These are phyloP conservation scores for Enteromius paludinosus DNA, from an alignment of 2,797 vertebrate genomes.

Conservation along the genomic window DNA sequence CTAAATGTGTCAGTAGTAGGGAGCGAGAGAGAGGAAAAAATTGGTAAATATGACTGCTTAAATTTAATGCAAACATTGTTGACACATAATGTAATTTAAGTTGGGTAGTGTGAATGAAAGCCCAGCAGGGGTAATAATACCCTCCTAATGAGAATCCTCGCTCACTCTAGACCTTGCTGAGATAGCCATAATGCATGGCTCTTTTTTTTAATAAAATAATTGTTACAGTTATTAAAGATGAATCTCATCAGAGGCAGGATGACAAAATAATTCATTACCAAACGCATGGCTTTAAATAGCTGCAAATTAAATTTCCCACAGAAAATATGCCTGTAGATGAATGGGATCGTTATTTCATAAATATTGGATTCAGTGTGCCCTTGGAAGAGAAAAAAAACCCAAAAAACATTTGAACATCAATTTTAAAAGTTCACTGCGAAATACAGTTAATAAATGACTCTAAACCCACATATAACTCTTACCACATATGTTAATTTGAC, in stretches of 20 bases:
- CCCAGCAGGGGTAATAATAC: conserved; percentile 79
- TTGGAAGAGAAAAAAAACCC: conserved; percentile 67
- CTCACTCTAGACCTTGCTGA: conserved; percentile 74
- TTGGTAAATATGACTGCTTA: conserved; percentile 82
- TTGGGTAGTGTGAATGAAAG: conserved; percentile 75
- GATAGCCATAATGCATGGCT: conserved; percentile 80
- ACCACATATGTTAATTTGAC: conserved; percentile 10
- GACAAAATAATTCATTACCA: conserved; percentile 86
- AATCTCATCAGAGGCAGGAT: conserved; percentile 83
- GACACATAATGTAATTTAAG: conserved; percentile 83
- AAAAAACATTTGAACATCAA: conserved; percentile 59
- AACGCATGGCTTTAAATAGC: conserved; percentile 82
- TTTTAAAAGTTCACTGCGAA: conserved; percentile 60
- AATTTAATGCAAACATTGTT: conserved; percentile 80
- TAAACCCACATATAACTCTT: conserved; percentile 29
- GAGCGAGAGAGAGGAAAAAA: conserved; percentile 35
- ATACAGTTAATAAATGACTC: conserved; percentile 54
- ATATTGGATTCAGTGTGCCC: conserved; percentile 76
- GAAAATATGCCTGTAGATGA: conserved; percentile 76
- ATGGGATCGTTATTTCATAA: conserved; percentile 77
- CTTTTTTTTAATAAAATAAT: conserved; percentile 85
- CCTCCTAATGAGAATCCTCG: conserved; percentile 83
- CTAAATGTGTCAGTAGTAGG: conserved; percentile 70
- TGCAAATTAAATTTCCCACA: conserved; percentile 77
- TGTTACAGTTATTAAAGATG: conserved; percentile 86